A percentile compares a stretch with the other conserved stretches of the same genome.
Evolutionary conservation across 2,888 invertebrate species (phyloP).

Genomic region (Drosophila multiciliata): DNA sequence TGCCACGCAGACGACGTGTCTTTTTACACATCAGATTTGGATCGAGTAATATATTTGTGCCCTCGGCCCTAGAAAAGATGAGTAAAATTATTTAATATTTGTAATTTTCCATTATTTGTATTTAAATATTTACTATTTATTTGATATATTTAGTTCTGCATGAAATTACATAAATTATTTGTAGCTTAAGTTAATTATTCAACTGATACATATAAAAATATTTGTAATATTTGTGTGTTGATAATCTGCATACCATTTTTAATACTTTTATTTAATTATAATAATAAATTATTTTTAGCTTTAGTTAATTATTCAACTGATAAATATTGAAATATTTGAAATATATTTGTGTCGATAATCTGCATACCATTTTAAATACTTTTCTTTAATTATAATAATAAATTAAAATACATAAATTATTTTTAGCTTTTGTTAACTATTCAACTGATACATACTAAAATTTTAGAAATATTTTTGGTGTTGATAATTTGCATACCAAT

Average conservation of each 20-base stretch:
- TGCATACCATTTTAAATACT: too few species aligned
- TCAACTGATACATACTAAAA: too few species aligned
- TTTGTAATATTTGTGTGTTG: neutral
- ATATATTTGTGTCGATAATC: too few species aligned
- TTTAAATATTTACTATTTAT: neutral
- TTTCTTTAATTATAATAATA: too few species aligned
- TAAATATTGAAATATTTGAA: too few species aligned
- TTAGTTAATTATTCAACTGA: too few species aligned
- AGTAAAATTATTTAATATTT: neutral
- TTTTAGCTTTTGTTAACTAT: neutral
- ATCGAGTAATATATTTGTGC: conserved; percentile 95
- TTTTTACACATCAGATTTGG: conserved; percentile 95
- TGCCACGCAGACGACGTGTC: conserved; percentile 90
- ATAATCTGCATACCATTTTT: neutral
- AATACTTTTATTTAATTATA: neutral
- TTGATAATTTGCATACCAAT: neutral
- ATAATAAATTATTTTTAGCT: neutral
- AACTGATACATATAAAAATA: too few species aligned
- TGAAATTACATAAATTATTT: neutral
- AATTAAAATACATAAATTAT: neutral
- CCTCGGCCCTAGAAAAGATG: conserved; percentile 88
- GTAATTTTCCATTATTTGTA: neutral
- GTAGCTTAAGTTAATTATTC: neutral
- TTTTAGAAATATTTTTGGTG: neutral
- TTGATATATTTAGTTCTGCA: neutral